Base-by-base conservation (phyloP, 1,140 invertebrate species). In the Ptiloglossa arizonensis region DNA sequence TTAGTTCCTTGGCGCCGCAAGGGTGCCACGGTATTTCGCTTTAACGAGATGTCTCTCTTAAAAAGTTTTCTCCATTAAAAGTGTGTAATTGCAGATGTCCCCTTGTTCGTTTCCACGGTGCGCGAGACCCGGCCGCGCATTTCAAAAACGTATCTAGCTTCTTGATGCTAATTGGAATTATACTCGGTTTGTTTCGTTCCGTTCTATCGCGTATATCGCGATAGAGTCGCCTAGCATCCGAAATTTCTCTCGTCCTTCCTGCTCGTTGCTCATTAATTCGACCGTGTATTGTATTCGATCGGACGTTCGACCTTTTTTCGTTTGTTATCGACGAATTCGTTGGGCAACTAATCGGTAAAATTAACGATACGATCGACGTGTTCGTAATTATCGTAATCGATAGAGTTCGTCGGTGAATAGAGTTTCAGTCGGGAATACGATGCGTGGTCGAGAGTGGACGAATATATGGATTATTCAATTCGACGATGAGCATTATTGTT, bases 21-120 rank as follows among this genome's bases (percentile, higher is more conserved):
- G 38, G 35, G 4, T 48, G 13, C 19, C 38, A 32, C 52, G 27
- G 63, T 68, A 46, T 64, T 57, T 68, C 73, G 73, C 15, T 72
- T 72, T 78, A 78, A 78, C 76, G 76, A 78, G 76, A 78, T 64
- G 69, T 57, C 76, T 64, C 59, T 27, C 59, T 78, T 72, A 69
- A 78, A 78, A 72, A 78, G 69, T 78, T 72, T 72, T 52, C 48
- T 19, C 57, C 54, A 73, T 78, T 78, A 72, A 78, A 72, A 72
- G 68, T 32, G 72, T 69, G 75, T 63, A 71, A 78, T 71, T 78
- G 50, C 59, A 54, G 41, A 44, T 72, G 24, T 46, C 35, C 67
- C 24, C 68, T 44, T 59, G 35, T 62, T 35, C 38, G 35, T 38
- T 62, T 35, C 29, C 35, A 15, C 67, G 50, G 32, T 24, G 38